These are phyloP conservation scores for Siniperca chuatsi DNA, from an alignment of 2,113 vertebrate genomes.

Conservation along the genomic window DNA sequence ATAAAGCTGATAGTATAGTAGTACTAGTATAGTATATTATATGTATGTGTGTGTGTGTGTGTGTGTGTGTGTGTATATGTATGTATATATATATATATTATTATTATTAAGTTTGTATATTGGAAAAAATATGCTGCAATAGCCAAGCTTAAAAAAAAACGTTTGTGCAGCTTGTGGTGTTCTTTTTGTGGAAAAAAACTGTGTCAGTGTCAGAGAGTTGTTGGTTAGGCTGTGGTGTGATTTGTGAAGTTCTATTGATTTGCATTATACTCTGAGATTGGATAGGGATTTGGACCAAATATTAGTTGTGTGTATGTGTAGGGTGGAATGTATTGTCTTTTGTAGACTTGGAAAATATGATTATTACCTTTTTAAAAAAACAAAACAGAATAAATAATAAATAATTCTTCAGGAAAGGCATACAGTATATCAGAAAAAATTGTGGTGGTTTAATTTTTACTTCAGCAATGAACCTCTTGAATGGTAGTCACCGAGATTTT, in stretches of 20 bases:
- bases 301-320: background rate
- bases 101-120: too few species aligned
- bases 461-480: background rate
- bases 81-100: too few species aligned
- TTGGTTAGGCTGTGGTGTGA: too few species aligned
- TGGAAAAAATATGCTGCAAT: too few species aligned
- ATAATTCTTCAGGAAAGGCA: background rate
- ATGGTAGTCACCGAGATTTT: background rate
- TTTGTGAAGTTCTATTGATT: background rate
- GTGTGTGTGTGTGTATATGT: too few species aligned
- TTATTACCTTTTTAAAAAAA: background rate
- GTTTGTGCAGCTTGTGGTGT: background rate
- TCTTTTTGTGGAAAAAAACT: too few species aligned
- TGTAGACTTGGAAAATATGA: background rate
- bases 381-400: background rate
- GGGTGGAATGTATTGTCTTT: background rate
- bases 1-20: too few species aligned
- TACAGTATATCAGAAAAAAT: background rate
- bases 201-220: too few species aligned
- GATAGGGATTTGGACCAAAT: background rate
- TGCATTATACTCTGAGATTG: background rate
- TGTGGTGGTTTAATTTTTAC: background rate
- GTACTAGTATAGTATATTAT: too few species aligned
- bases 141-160: too few species aligned
- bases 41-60: too few species aligned